Conservation (phyloP, 2,797 vertebrate species). For the Toxotes lorentzi region DNA sequence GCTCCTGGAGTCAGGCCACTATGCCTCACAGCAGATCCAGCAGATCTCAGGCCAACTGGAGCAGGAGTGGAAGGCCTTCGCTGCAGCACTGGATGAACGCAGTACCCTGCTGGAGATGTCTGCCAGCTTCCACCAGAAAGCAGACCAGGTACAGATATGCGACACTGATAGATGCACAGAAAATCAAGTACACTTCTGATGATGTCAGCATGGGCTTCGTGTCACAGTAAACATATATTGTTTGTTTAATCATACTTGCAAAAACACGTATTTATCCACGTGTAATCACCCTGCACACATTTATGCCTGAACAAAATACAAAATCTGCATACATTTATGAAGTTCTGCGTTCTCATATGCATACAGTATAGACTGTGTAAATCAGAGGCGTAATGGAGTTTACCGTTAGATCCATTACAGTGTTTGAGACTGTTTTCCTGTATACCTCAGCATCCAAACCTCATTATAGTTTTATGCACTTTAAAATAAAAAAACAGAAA, state of each 20-base stretch:
- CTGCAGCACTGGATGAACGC: conserved; percentile 96
- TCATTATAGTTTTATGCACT: not conserved
- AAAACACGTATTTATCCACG: not conserved
- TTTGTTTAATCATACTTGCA: conserved; percentile 1
- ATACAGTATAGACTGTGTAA: not conserved
- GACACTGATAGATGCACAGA: not conserved
- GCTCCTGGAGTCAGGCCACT: conserved; percentile 96
- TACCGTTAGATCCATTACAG: not conserved
- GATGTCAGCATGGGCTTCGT: not conserved
- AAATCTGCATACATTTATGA: conserved; percentile 5
- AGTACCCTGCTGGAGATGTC: conserved; percentile 99
- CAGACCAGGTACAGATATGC: conserved; percentile 90
- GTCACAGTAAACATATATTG: not conserved
- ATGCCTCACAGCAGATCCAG: conserved; percentile 98
- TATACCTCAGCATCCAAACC: not conserved
- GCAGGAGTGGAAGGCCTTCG: conserved; percentile 99
- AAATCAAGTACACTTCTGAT: not conserved
- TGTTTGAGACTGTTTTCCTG: not conserved
- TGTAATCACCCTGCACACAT: not conserved
- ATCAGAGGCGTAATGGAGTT: not conserved
- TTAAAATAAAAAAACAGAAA: not conserved
- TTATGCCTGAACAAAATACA: not conserved
- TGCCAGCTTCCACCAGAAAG: conserved; percentile 97
- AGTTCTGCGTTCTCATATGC: not conserved
- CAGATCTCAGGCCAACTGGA: conserved; percentile 98